These are phyloP conservation scores for Drosophila pseudotakahashii DNA, from an alignment of 2,888 invertebrate species.

Conservation along the genomic window DNA sequence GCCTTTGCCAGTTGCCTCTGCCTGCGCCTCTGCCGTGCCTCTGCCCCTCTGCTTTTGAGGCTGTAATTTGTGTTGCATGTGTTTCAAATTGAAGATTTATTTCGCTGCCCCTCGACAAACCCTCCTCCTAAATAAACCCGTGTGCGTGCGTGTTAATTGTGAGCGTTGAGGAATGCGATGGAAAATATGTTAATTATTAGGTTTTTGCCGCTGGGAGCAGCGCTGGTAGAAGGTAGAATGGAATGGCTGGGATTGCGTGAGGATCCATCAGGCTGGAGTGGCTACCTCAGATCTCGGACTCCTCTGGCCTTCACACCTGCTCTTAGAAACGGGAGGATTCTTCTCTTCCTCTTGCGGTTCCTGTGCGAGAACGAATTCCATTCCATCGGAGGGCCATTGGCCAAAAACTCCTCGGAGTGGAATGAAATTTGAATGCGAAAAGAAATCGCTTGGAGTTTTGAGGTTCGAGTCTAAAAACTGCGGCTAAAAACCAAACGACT, in stretches of 20 bases:
- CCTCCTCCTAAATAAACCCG: slow-evolving; percentile 2
- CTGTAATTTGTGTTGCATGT: slow-evolving; percentile 80
- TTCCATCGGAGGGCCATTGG: slow-evolving; percentile 16
- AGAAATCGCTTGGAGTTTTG: slow-evolving; percentile 45
- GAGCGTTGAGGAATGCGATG: slow-evolving; percentile 80
- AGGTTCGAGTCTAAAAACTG: slow-evolving; percentile 18
- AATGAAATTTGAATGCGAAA: slow-evolving; percentile 66
- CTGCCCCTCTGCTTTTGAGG: slow-evolving; percentile 53
- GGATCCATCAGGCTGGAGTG: slow-evolving; percentile 27
- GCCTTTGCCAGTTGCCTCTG: too few relatives aligned
- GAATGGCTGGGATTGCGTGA: slow-evolving; percentile 40
- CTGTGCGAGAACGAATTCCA: slow-evolving; percentile 22
- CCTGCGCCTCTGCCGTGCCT: neutral
- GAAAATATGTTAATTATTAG: slow-evolving; percentile 81
- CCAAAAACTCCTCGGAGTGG: slow-evolving; percentile 9
- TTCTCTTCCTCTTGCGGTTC: too few relatives aligned
- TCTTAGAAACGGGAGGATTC: slow-evolving; percentile 10
- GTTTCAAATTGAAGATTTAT: slow-evolving; percentile 80
- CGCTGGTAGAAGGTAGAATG: slow-evolving; percentile 5
- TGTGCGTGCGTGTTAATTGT: slow-evolving; percentile 79
- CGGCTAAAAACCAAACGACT: slow-evolving; percentile 31
- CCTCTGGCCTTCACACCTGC: slow-evolving; percentile 51
- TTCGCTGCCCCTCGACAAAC: slow-evolving; percentile 39
- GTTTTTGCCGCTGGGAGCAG: slow-evolving; percentile 55
- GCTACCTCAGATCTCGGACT: slow-evolving; percentile 17